Evolutionary conservation across 2,113 vertebrate genomes (phyloP).

Genomic region (Propithecus coquereli): DNA sequence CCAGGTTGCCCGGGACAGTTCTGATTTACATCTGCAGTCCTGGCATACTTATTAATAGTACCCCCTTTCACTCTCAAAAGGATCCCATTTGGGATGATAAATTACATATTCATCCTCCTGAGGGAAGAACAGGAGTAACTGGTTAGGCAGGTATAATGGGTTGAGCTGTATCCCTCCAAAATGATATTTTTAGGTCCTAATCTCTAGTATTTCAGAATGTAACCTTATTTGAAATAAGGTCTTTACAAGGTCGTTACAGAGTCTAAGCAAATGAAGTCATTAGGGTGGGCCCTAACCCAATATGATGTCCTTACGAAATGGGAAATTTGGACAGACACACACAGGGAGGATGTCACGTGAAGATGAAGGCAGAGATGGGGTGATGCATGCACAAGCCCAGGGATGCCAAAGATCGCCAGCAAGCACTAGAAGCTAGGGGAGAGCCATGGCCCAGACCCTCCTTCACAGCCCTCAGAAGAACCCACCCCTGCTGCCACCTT

Average conservation of each 20-base stretch:
- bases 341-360: not conserved
- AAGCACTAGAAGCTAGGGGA: not conserved
- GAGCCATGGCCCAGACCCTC: not conserved
- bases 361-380: not conserved
- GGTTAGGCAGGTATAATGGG: not conserved
- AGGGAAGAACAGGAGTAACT: not conserved
- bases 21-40: not conserved
- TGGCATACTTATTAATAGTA: not conserved
- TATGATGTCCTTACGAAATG: not conserved
- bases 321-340: not conserved
- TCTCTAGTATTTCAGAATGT: not conserved
- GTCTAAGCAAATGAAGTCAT: not conserved
- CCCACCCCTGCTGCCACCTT: not conserved
- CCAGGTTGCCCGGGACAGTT: not conserved
- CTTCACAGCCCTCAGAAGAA: not conserved
- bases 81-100: not conserved
- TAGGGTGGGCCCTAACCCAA: not conserved
- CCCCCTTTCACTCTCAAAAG: not conserved
- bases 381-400: not conserved
- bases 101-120: not conserved
- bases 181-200: not conserved
- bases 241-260: not conserved
- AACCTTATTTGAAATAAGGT: not conserved
- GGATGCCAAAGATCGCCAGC: not conserved
- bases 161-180: not conserved